Evolutionary conservation across 2,888 invertebrate species (phyloP), one percentile per base, ranked within the genome.

Genomic region (Amitus sp.): DNA sequence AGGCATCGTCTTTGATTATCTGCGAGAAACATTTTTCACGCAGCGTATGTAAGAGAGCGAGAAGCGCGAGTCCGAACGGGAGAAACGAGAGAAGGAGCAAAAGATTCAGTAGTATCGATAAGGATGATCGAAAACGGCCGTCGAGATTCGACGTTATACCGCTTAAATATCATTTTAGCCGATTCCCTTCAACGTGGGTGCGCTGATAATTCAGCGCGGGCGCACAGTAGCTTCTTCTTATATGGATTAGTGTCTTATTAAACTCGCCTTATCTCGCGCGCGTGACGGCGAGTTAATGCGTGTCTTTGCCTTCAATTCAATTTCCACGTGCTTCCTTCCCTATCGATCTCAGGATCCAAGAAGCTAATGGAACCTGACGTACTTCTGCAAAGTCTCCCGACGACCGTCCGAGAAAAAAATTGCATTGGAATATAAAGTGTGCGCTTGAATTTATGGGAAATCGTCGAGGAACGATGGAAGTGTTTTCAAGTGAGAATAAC

Each of bases 1-100:
- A 58, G 72, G 72, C 72, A 73, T 70, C 68, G 74, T 72, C 68
- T 69, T 67, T 67, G 71, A 72, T 73, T 71, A 73, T 71, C 71
- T 67, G 58, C 61, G 62, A 52, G 68, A 65, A 63, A 71, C 67
- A 74, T 75, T 75, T 75, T 76, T 74, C 73, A 70, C 65, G 59
- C 27, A 39, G 62, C 52, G 56, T n/a, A n/a, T 62, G 40, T 30
- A 45, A 27, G 58, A 50, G 52, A 49, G 57, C 12, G 43, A 56
- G 45, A 37, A 23, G 13, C 33, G 20, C 20, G 34, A 46, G 45
- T n/a, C 6, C 30, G 12, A 43, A 19, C n/a, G n/a, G n/a, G n/a
- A n/a, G n/a, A n/a, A n/a, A 17, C 7, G 45, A 12, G 27, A 12
- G 20, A 58, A 37, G 54, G 48, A 57, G 49, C 23, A 46, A 53